Evolutionary conservation across 2,113 vertebrate genomes (phyloP).

Genomic region (Nothobranchius kuhntae): DNA sequence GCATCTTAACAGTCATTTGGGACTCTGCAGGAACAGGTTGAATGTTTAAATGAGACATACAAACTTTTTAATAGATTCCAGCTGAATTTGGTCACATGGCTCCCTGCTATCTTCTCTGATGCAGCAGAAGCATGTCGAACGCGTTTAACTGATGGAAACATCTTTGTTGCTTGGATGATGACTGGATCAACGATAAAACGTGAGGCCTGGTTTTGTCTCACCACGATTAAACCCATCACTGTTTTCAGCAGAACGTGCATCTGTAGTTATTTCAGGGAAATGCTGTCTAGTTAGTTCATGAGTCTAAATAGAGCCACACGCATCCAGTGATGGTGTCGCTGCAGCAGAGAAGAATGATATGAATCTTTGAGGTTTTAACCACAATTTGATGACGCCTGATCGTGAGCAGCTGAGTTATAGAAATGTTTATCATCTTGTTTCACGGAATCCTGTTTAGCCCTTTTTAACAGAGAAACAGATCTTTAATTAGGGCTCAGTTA

Average conservation of each 20-base stretch:
- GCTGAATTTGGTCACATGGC: neutral
- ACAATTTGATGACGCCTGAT: neutral
- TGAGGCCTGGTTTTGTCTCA: constrained; percentile 4
- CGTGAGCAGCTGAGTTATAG: neutral
- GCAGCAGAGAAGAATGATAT: neutral
- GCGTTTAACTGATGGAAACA: constrained; percentile 15
- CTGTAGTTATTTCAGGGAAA: constrained; percentile 2
- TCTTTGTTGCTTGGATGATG: neutral
- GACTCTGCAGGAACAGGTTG: too few species aligned
- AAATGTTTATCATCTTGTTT: neutral
- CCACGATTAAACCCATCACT: neutral
- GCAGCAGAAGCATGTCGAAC: constrained; percentile 1
- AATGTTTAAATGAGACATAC: neutral
- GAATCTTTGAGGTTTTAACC: constrained; percentile 14
- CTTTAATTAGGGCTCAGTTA: too few species aligned
- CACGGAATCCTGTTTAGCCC: neutral
- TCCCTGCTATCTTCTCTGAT: constrained; percentile 14
- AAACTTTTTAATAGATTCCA: neutral
- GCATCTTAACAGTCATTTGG: neutral
- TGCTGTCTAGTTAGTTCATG: neutral
- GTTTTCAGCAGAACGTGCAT: neutral
- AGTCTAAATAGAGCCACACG: neutral
- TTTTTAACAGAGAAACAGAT: too few species aligned
- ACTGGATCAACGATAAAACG: neutral
- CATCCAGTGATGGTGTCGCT: neutral